Percentiles rank a stretch among this genome's conserved stretches.
These are phyloP conservation scores for Cataglyphis albicans DNA, from an alignment of 2,888 invertebrate species.

Conservation along the genomic window DNA sequence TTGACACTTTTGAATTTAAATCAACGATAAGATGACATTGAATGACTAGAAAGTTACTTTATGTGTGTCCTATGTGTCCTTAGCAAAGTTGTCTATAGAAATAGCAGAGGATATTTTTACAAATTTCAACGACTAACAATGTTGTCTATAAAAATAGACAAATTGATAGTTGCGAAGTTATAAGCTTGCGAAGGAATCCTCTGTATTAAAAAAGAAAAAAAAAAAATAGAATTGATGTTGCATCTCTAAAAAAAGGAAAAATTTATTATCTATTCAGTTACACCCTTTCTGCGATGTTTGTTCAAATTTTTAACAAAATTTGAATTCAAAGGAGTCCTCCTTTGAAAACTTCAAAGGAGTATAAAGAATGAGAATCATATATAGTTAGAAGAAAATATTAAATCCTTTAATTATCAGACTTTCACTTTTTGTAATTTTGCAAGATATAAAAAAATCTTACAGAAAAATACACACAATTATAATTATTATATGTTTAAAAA, in stretches of 20 bases:
- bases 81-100: too few relatives aligned
- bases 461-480: background rate
- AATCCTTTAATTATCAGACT: background rate
- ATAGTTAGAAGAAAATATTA: background rate
- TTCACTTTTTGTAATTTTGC: slow-evolving; percentile 44
- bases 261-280: background rate
- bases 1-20: too few relatives aligned
- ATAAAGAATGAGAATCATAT: background rate
- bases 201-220: background rate
- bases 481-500: background rate
- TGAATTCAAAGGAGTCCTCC: background rate
- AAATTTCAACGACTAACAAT: too few relatives aligned
- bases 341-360: background rate
- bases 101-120: too few relatives aligned
- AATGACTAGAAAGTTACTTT: too few relatives aligned
- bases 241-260: background rate
- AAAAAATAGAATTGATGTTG: background rate
- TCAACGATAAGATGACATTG: too few relatives aligned
- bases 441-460: background rate
- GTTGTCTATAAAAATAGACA: too few relatives aligned
- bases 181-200: too few relatives aligned
- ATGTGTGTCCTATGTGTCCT: too few relatives aligned
- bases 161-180: too few relatives aligned
- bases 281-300: background rate
- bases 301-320: background rate